Percentiles rank a stretch among this genome's conserved stretches.
Evolutionary conservation across 2,113 vertebrate species (phyloP).

Genomic region (Psettodes erumei): DNA sequence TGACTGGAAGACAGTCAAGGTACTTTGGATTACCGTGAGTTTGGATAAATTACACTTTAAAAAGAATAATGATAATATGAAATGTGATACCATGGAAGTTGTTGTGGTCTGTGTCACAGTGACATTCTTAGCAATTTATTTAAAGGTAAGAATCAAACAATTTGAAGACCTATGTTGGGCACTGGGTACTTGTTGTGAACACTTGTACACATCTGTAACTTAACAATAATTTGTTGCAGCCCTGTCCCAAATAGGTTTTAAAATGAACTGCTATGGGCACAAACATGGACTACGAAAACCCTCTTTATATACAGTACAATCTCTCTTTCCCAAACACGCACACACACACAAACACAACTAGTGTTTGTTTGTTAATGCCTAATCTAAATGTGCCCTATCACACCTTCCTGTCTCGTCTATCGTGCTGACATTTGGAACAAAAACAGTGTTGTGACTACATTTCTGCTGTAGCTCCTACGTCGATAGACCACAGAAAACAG

Average conservation of each 20-base stretch:
- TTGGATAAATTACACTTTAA: background rate
- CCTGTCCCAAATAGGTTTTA: background rate
- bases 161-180: background rate
- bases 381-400: constrained; percentile 11
- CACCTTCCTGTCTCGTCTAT: background rate
- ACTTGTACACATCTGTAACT: too few species aligned
- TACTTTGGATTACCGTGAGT: background rate
- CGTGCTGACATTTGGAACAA: constrained; percentile 9
- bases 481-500: constrained; percentile 21
- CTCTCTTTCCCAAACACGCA: background rate
- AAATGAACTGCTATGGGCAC: background rate
- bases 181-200: background rate
- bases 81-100: background rate
- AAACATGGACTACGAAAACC: background rate
- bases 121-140: background rate
- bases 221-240: background rate
- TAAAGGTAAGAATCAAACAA: too few species aligned
- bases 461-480: background rate
- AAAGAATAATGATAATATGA: background rate
- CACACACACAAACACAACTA: background rate
- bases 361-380: background rate
- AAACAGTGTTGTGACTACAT: background rate
- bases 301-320: background rate
- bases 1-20: background rate
- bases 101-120: background rate